Evolutionary conservation across 2,888 invertebrate genomes (phyloP).

Genomic region (Deilephila porcellus): DNA sequence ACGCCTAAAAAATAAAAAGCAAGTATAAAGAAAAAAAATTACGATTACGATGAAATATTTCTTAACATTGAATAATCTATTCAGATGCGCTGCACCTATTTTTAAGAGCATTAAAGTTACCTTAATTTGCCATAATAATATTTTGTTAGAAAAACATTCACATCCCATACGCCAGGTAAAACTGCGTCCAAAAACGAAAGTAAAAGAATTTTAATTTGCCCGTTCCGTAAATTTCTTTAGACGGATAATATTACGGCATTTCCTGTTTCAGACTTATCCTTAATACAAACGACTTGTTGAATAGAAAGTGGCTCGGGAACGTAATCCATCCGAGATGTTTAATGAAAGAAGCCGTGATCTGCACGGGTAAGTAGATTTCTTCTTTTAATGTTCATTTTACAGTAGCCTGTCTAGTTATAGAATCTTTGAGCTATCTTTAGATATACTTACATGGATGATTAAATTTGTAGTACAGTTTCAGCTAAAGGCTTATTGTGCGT

Average conservation of each 20-base stretch:
- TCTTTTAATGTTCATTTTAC: neutral
- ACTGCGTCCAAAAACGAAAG: neutral
- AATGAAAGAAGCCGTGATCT: neutral
- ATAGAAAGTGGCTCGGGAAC: conserved; percentile 7
- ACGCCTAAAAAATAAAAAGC: too few species aligned
- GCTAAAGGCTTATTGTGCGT: too few species aligned
- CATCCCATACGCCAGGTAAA: neutral
- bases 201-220: conserved; percentile 1
- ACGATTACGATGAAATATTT: too few species aligned
- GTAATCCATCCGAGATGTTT: conserved; percentile 2
- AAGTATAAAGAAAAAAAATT: too few species aligned
- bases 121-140: too few species aligned
- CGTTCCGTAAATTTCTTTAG: neutral
- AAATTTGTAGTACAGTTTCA: too few species aligned
- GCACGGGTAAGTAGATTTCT: neutral
- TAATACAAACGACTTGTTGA: conserved; percentile 22
- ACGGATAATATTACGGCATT: conserved; percentile 6
- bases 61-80: too few species aligned
- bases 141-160: neutral
- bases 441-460: too few species aligned
- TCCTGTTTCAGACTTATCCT: conserved; percentile 12
- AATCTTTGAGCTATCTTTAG: neutral
- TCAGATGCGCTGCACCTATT: too few species aligned
- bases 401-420: neutral
- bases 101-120: too few species aligned